These are phyloP conservation scores for Pipistrellus kuhlii DNA, from an alignment of 2,797 vertebrate genomes.

Conservation along the genomic window DNA sequence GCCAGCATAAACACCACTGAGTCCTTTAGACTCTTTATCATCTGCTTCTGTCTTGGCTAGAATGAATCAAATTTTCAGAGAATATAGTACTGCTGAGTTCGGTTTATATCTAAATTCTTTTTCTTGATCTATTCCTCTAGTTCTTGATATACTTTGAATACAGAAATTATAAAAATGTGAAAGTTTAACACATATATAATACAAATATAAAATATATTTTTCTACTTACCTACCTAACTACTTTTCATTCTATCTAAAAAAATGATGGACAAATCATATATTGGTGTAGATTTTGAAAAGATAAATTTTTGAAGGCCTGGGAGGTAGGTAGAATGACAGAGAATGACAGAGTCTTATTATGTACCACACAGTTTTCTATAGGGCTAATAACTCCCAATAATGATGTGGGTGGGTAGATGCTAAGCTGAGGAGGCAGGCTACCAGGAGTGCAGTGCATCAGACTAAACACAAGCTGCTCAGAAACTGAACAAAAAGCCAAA, in stretches of 20 bases:
- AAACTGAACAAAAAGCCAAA: background rate
- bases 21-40: background rate
- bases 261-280: background rate
- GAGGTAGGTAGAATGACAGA: background rate
- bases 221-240: background rate
- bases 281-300: slow-evolving; percentile 13
- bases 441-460: background rate
- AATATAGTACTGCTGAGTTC: background rate
- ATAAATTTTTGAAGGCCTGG: background rate
- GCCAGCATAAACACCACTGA: slow-evolving; percentile 7
- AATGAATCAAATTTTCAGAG: background rate
- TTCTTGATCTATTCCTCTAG: background rate
- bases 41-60: background rate
- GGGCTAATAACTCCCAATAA: background rate
- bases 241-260: background rate
- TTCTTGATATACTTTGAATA: background rate
- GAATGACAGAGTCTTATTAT: background rate
- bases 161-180: background rate
- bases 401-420: too few species aligned
- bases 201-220: background rate
- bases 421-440: background rate
- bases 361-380: background rate
- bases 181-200: background rate
- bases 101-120: background rate
- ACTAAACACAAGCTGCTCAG: background rate